These are phyloP conservation scores for Hypsibius dujardini DNA, from an alignment of 1,140 invertebrate species.

Conservation along the genomic window DNA sequence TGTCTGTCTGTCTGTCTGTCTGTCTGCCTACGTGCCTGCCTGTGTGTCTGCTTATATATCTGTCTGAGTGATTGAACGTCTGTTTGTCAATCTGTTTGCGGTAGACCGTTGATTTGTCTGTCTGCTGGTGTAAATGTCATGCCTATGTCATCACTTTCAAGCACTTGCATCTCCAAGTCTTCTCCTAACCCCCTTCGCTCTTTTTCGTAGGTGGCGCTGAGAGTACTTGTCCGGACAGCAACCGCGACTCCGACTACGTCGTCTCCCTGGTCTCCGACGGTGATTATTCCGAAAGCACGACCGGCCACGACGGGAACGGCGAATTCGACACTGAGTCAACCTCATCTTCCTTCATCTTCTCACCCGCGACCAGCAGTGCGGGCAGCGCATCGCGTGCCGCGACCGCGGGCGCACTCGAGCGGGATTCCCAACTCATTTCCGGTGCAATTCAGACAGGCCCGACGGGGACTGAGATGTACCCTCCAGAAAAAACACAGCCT, in stretches of 20 bases:
- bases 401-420: background rate
- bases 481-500: too few relatives aligned
- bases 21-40: too few relatives aligned
- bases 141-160: too few relatives aligned
- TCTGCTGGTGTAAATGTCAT: too few relatives aligned
- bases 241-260: conserved; percentile 5
- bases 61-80: too few relatives aligned
- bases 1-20: too few relatives aligned
- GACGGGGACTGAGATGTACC: too few relatives aligned
- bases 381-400: background rate
- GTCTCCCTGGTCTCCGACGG: conserved; percentile 1
- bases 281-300: conserved; percentile 10
- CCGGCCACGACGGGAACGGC: background rate
- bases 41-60: too few relatives aligned
- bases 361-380: background rate
- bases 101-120: too few relatives aligned
- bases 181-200: too few relatives aligned
- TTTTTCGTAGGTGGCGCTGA: background rate
- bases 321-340: conserved; percentile 10
- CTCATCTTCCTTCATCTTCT: background rate
- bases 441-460: background rate
- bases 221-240: background rate
- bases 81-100: too few relatives aligned
- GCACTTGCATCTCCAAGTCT: too few relatives aligned
- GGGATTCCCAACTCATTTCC: background rate